Base-by-base conservation (phyloP, 2,113 vertebrate genomes). In the Oryzias celebensis region DNA sequence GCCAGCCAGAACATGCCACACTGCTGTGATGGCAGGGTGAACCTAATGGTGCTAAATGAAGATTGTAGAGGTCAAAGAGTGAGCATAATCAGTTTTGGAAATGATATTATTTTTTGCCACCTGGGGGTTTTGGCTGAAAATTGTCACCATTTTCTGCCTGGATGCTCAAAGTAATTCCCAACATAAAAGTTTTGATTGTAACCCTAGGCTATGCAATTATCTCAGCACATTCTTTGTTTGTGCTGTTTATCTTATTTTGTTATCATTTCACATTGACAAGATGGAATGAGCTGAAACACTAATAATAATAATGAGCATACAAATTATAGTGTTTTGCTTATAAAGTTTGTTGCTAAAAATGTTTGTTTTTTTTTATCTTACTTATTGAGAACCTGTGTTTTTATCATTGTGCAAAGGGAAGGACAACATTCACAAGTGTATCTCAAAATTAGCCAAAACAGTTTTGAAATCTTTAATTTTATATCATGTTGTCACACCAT, bases 11-110 rank as follows among this genome's bases (percentile, higher is more conserved):
- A 76, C 47, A 73, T 36, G 64, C 46, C 54, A 55, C 23, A 62
- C 82, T 65, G 78, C 77, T 83, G 75, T 71, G 75, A 81, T 64
- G 56, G 77, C 77, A 78, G 16, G 7, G 74, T 72, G 72, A 59
- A 71, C 66, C 72, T 71, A 82, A 82, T 78, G 62, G 59, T 71
- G 65, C 65, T 75, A 79, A 85, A 81, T 83, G 44, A 76, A 76
- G 10, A 22, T 52, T 52, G 76, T 52, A 58, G 67, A 82, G 66
- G 82, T 72, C 85, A 84, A 62, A 75, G 64, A 71, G 54, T 70
- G 63, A 67, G 31, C 60, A 46, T 65, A 60, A 75, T 71, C 41
- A 68, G 43, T 56, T 78, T 66, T 61, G 58, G 49, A 80, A 67
- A 50, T 68, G 22, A 49, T 65, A 53, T 57, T 41, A 10, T 73